Percentiles rank a stretch among this genome's conserved stretches.
Evolutionary conservation across 2,113 vertebrate genomes (phyloP).

Genomic region (Callipepla californica): DNA sequence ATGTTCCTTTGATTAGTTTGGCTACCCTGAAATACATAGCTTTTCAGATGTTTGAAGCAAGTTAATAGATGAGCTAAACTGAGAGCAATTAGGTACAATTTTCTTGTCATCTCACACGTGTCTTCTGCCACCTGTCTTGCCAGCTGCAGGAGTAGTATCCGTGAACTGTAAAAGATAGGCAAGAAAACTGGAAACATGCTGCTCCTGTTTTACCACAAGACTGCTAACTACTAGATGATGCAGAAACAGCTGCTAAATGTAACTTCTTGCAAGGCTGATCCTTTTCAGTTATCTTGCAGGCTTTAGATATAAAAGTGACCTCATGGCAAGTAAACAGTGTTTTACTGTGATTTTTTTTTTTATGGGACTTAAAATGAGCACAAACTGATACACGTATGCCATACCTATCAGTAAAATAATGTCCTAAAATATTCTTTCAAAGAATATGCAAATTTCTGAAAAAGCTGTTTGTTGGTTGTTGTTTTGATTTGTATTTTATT

Average conservation of each 20-base stretch:
- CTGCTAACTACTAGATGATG: background rate
- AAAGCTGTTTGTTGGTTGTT: background rate
- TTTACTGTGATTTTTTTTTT: background rate
- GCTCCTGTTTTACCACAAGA: background rate
- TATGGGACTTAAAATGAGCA: background rate
- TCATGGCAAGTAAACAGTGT: background rate
- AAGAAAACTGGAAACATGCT: background rate
- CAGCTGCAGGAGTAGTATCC: background rate
- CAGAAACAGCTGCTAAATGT: background rate
- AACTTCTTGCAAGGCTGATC: background rate
- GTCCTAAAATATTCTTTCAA: background rate
- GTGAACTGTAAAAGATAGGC: background rate
- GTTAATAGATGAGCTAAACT: background rate
- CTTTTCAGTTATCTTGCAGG: background rate
- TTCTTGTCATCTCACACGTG: background rate
- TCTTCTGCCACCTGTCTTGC: background rate
- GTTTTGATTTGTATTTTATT: background rate
- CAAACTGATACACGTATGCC: rapidly evolving
- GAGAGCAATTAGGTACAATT: background rate
- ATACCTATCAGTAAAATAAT: background rate
- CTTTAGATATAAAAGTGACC: background rate
- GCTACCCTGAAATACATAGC: slow-evolving; percentile 23
- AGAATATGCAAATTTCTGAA: background rate
- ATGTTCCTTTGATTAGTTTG: background rate
- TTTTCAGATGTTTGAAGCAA: background rate